These are phyloP conservation scores for Elgaria multicarinata DNA, from an alignment of 2,113 vertebrate genomes.

Conservation along the genomic window DNA sequence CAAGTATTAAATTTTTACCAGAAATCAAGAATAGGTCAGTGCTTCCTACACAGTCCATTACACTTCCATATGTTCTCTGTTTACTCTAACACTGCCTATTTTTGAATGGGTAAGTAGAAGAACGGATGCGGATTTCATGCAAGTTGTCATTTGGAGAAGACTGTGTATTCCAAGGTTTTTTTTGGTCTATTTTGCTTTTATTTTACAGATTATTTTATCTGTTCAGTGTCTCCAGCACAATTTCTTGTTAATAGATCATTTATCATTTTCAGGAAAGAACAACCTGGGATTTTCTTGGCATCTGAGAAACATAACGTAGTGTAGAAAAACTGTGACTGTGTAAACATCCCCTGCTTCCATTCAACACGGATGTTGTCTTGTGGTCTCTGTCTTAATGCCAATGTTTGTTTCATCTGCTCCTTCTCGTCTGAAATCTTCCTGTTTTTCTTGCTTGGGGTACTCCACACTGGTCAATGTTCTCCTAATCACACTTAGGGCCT, in stretches of 20 bases:
- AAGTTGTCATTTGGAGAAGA: background rate
- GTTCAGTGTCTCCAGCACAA: background rate
- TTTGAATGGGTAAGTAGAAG: background rate
- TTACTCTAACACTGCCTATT: background rate
- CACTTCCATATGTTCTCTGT: background rate
- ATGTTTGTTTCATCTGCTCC: fast-evolving
- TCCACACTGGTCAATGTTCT: too few relatives aligned
- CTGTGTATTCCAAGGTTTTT: background rate
- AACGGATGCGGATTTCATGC: background rate
- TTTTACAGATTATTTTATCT: slow-evolving; percentile 7
- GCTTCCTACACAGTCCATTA: background rate
- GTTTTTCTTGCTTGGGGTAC: background rate
- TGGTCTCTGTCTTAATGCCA: fast-evolving
- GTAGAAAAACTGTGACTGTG: background rate
- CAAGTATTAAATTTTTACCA: background rate
- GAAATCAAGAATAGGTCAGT: slow-evolving; percentile 1
- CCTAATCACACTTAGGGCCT: too few relatives aligned
- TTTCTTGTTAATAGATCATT: background rate
- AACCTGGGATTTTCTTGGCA: background rate
- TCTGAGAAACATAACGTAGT: background rate
- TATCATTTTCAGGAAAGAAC: background rate
- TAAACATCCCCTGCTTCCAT: background rate
- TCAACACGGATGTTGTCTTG: background rate
- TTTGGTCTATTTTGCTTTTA: background rate
- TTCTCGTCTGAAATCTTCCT: background rate